These are phyloP conservation scores for Clarias magur DNA, from an alignment of 2,113 vertebrate species.

Conservation along the genomic window DNA sequence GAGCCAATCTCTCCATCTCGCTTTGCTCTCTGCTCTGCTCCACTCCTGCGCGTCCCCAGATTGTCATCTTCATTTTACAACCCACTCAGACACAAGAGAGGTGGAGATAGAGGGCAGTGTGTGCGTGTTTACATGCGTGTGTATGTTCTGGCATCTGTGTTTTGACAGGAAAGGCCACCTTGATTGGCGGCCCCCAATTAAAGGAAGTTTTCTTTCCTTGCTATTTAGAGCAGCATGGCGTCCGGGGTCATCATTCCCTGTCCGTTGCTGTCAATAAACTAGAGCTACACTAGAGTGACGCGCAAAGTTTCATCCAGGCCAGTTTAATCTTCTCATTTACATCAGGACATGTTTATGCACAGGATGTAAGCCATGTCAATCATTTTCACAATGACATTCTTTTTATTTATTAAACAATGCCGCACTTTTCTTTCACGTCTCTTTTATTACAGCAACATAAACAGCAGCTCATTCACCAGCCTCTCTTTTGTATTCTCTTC, in stretches of 20 bases:
- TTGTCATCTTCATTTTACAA: conserved; percentile 50
- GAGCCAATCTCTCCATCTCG: conserved; percentile 44
- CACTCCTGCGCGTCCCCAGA: conserved; percentile 47
- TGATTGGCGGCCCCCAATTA: conserved; percentile 40
- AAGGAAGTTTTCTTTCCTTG: conserved; percentile 37
- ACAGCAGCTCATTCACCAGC: background rate
- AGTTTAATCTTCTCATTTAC: background rate
- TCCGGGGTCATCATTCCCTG: conserved; percentile 22
- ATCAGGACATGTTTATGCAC: background rate
- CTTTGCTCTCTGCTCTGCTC: conserved; percentile 35
- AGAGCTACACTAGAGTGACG: background rate
- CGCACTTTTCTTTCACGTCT: too few species aligned
- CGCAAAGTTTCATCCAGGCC: background rate
- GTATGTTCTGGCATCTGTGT: conserved; percentile 3
- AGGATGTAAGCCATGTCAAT: background rate
- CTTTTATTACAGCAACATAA: background rate
- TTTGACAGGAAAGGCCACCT: conserved; percentile 31
- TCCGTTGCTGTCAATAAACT: background rate
- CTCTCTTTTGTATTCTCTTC: background rate
- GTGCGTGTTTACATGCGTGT: background rate
- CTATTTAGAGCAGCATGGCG: conserved; percentile 20
- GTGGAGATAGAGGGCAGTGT: conserved; percentile 41
- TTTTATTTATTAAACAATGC: background rate
- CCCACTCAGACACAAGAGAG: conserved; percentile 49
- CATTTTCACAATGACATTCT: background rate